Base-by-base conservation (phyloP, 2,113 vertebrate genomes). In the Paramormyrops kingsleyae region DNA sequence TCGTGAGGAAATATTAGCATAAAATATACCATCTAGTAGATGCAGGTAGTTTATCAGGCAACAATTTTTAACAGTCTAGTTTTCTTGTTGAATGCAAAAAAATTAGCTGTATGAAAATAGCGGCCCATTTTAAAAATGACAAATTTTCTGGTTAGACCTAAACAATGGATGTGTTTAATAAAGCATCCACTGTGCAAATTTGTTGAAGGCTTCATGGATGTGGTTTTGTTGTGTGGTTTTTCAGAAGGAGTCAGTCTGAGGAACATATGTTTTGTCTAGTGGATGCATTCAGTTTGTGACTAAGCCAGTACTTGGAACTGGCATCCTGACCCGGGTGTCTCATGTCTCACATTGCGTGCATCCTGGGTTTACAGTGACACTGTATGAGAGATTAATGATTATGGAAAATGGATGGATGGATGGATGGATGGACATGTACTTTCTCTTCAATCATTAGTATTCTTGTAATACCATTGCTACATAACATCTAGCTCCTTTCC, bases 101-200 rank as follows among this genome's bases (percentile, higher is more conserved):
- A 47, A 85, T 6, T 9, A 31, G 5, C 13, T 17, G 12, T 35
- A 35, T 31, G 31, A 24, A 42, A 4, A 47, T n/a, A 84, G 7
- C 17, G 4, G 5, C 42, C 39, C 39, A 21, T 39, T 80, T 80
- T 46, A 42, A 83, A 42, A 39, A 39, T 17, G 31, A 39, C 35
- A 44, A 46, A 46, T 83, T 39, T 27, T 74, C 66, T 15, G 66
- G n/a, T 74, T 80, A 39, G 74, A 42, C 12, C 6, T 80, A 42
- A 80, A 42, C 39, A 84, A 47, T 46, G 31, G 47, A 53, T 53
- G 31, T 53, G 47, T 19, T 87, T 87, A 47, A 84, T 47, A 44
- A 84, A 84, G 83, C 19, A 24, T 87, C 39, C 50, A 87, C 47
- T 39, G 47, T 87, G 85, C 15, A 53, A 87, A 87, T 87, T 87